phyloP scores from a whole-genome alignment of 2,888 invertebrate species.

The Cantharis rufa region DNA sequence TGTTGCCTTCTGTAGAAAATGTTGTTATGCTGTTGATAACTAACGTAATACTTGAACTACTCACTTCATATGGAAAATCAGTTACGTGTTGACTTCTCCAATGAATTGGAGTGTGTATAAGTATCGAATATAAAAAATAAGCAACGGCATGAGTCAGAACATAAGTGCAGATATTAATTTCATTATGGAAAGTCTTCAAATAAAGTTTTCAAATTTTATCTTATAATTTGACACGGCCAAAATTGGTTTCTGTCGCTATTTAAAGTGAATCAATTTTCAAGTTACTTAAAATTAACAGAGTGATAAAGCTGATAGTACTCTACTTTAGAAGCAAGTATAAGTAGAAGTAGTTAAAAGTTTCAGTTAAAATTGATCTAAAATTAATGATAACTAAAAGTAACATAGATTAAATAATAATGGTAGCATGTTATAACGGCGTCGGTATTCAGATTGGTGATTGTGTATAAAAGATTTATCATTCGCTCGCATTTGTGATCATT shows the following conservation, averaged over 20 bases:
- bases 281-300: not conserved
- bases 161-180: not conserved
- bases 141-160: not conserved
- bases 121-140: not conserved
- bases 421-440: constrained; percentile 40
- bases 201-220: not conserved
- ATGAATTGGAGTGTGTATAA: too few species aligned
- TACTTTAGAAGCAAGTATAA: not conserved
- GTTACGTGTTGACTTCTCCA: too few species aligned
- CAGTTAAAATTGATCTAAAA: constrained; percentile 30
- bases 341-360: not conserved
- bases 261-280: not conserved
- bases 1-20: too few species aligned
- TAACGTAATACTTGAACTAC: too few species aligned
- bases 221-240: not conserved
- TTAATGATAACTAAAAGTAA: constrained; percentile 40
- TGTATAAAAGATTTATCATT: constrained; percentile 49
- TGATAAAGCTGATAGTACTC: not conserved
- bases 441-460: constrained; percentile 44
- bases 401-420: constrained; percentile 37
- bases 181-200: not conserved
- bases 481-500: constrained; percentile 46
- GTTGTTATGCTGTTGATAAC: too few species aligned
- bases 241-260: not conserved
- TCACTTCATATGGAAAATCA: too few species aligned